phyloP scores from a whole-genome alignment of 2,113 vertebrate genomes.

The Hemiscyllium ocellatum region DNA sequence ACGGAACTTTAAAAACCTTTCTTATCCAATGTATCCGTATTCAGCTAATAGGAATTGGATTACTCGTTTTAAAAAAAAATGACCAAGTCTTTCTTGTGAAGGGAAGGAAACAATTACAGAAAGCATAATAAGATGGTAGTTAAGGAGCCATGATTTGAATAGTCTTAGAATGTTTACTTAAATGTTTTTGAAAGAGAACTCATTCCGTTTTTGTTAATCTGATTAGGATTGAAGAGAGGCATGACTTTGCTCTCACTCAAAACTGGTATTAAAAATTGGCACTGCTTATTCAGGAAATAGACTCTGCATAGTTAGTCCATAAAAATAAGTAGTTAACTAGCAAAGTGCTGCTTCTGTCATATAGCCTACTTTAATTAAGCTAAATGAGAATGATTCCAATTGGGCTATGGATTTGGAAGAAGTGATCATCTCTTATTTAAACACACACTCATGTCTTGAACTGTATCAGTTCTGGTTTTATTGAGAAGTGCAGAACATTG shows the following conservation, averaged over 20 bases:
- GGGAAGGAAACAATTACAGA: constrained; percentile 31
- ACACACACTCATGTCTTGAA: not conserved
- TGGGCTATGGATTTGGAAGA: not conserved
- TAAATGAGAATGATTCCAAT: not conserved
- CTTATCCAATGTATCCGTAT: not conserved
- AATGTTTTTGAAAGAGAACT: constrained; percentile 6
- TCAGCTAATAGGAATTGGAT: not conserved
- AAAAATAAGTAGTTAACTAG: not conserved
- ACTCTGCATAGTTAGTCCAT: not conserved
- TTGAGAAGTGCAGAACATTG: not conserved
- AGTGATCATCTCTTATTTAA: not conserved
- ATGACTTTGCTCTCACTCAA: constrained; percentile 26
- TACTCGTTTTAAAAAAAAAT: not conserved
- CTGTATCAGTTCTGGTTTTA: not conserved
- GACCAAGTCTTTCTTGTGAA: not conserved
- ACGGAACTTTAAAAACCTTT: not conserved
- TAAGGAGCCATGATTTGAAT: constrained; percentile 17
- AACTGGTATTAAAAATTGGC: constrained; percentile 27
- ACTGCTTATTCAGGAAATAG: not conserved
- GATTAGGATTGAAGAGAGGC: constrained; percentile 24
- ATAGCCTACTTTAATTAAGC: not conserved
- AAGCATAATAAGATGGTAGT: constrained; percentile 11
- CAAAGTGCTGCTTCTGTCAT: not conserved
- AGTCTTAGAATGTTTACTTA: constrained; percentile 26
- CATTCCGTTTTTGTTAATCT: constrained; percentile 21